Base-by-base conservation (phyloP, 2,888 invertebrate species). In the Brachynemurus nebulosus region DNA sequence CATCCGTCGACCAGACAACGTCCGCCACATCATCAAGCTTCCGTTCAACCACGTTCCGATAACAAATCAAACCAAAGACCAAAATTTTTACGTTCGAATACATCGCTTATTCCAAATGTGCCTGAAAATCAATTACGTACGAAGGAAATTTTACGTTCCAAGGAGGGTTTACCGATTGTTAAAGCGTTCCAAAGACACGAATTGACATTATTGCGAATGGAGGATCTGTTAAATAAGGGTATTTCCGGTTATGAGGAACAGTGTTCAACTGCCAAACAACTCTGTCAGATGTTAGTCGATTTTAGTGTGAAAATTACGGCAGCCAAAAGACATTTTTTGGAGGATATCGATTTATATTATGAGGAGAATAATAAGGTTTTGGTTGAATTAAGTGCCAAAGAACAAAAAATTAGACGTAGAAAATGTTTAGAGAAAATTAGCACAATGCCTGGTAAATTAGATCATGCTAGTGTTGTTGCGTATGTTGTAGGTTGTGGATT, bases 381-480 rank as follows among this genome's bases (percentile, higher is more conserved):
- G 54, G 67, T 74, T 11, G 76, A 77, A 52, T 60, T 78, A 38
- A 72, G 73, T 42, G 66, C 70, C 35, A 68, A 72, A 52, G 79
- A 81, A 53, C 79, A 82, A 57, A 70, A 80, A 51, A 65, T 69
- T n/a, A 68, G 81, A 38, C 66, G 85, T 47, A 75, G 78, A 54
- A 71, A 73, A 52, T 75, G 85, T 43, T 72, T 86, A 50, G 81
- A 85, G 50, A 80, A 80, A 59, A 75, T 84, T 54, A 60, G 63
- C 27, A 66, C 66, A 37, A 75, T 90, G 53, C 88, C 90, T 1
- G 90, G 90, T 2, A 91, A 91, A 62, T 65, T 91, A 51, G 90
- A 91, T 63, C 90, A 90, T 63, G 90, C 90, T 17, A 82, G 84
- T 4, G 79, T 86, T 16, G 80, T 85, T 40, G 88, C 88, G 2